phyloP scores from a whole-genome alignment of 2,113 vertebrate genomes.

The Xyrauchen texanus region DNA sequence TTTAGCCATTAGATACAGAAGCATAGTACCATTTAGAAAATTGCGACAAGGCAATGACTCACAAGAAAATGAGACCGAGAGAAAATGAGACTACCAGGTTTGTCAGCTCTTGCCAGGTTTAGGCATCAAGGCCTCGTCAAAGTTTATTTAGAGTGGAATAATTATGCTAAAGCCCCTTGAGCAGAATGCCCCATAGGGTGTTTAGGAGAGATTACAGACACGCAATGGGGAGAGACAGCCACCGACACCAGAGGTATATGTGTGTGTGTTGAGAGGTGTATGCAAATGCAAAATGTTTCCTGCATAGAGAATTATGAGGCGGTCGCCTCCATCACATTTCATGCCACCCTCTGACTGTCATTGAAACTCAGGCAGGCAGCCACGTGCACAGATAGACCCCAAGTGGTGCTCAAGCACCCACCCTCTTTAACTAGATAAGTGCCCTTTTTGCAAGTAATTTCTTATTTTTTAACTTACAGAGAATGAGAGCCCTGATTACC shows the following conservation, averaged over 20 bases:
- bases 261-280: not conserved
- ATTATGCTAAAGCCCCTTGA: conserved; percentile 18
- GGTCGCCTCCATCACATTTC: too few species aligned
- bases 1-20: conserved; percentile 50
- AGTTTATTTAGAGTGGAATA: conserved; percentile 43
- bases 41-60: conserved; percentile 49
- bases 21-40: conserved; percentile 36
- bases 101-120: conserved; percentile 43
- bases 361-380: too few species aligned
- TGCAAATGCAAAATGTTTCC: not conserved
- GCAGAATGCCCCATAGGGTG: conserved; percentile 26
- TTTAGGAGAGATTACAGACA: conserved; percentile 18
- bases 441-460: too few species aligned
- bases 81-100: conserved; percentile 45
- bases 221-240: not conserved
- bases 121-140: conserved; percentile 44
- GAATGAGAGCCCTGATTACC: too few species aligned
- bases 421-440: too few species aligned
- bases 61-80: conserved; percentile 41
- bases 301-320: too few species aligned
- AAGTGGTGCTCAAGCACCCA: too few species aligned
- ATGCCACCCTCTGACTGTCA: too few species aligned
- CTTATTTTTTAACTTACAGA: too few species aligned
- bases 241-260: not conserved
- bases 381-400: too few species aligned